phyloP scores from a whole-genome alignment of 2,797 vertebrate species.

The Melanogrammus aeglefinus region DNA sequence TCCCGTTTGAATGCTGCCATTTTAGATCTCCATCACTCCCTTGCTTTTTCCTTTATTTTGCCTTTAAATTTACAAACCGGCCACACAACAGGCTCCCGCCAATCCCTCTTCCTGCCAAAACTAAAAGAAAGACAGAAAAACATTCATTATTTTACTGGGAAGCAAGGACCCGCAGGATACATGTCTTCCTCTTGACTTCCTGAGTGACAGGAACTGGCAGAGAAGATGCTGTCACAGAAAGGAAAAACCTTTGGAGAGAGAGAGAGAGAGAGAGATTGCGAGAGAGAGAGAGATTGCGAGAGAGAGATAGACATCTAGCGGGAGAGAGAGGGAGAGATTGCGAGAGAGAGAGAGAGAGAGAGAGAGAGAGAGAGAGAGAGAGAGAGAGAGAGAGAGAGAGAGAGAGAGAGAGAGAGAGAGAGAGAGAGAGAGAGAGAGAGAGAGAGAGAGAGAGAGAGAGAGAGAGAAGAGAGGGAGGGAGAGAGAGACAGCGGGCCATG shows the following conservation, averaged over 20 bases:
- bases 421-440: conserved; percentile 24
- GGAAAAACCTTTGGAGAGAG: conserved; percentile 21
- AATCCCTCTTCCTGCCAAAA: not conserved
- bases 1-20: conserved; percentile 15
- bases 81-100: not conserved
- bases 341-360: conserved; percentile 36
- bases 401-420: conserved; percentile 53
- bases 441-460: conserved; percentile 43
- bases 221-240: conserved; percentile 48
- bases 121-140: conserved; percentile 13
- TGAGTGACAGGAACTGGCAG: conserved; percentile 72
- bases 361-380: conserved; percentile 31
- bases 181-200: conserved; percentile 23
- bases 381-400: conserved; percentile 32
- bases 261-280: conserved; percentile 39
- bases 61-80: conserved; percentile 42
- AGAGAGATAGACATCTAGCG: conserved; percentile 37
- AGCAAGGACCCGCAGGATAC: conserved; percentile 31
- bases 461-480: conserved; percentile 35
- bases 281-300: conserved; percentile 28
- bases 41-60: conserved; percentile 42
- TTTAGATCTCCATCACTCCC: conserved; percentile 47
- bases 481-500: conserved; percentile 31
- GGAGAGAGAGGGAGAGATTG: conserved; percentile 31
- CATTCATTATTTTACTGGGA: conserved; percentile 21